These are phyloP conservation scores for Eidolon dupreanum DNA, from an alignment of 2,797 vertebrate genomes.

Conservation along the genomic window DNA sequence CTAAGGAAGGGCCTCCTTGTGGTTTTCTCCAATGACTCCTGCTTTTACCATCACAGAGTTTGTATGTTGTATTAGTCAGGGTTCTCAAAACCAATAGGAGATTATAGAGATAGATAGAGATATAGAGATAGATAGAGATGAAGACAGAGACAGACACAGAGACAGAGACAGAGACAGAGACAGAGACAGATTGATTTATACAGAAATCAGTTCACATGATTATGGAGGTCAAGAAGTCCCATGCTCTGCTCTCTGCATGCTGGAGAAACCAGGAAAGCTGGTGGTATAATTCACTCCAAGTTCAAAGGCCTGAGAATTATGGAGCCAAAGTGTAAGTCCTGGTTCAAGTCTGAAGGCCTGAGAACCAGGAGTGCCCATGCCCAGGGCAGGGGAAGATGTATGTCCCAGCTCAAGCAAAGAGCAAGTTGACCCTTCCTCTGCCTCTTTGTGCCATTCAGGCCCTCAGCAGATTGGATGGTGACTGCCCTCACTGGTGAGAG, in stretches of 20 bases:
- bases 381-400: neutral
- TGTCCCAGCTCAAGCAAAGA: neutral
- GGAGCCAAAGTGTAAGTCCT: neutral
- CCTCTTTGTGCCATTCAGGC: neutral
- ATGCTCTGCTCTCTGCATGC: neutral
- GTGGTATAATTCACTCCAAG: neutral
- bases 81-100: neutral
- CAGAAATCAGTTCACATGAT: neutral
- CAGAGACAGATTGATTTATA: neutral
- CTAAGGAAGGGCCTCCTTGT: neutral
- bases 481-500: neutral
- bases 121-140: neutral
- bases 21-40: neutral
- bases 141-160: neutral
- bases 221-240: neutral
- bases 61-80: neutral
- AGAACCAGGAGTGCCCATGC: neutral
- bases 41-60: neutral
- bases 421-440: neutral
- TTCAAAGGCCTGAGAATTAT: neutral
- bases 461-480: neutral
- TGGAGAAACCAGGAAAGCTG: neutral
- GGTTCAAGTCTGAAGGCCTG: neutral
- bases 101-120: neutral
- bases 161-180: neutral